Conservation (phyloP, 2,797 vertebrate genomes). For the Protonibea diacanthus region DNA sequence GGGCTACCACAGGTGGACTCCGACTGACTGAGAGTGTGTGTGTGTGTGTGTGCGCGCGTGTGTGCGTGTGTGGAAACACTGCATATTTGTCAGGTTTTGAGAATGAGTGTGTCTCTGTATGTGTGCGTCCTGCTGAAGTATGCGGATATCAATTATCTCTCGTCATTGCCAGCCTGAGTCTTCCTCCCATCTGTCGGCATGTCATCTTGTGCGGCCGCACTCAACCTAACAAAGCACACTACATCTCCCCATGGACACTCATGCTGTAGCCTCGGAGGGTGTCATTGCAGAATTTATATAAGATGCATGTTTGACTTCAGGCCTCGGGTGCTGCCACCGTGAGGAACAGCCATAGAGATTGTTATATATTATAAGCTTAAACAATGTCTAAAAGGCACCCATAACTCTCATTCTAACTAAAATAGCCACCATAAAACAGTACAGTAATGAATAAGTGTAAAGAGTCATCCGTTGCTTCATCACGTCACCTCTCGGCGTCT, state of each 20-base stretch:
- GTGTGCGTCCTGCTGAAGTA: constrained; percentile 43
- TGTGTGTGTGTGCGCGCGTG: not conserved
- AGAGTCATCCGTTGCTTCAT: constrained; percentile 46
- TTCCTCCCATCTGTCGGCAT: constrained; percentile 64
- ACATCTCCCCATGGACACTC: constrained; percentile 35
- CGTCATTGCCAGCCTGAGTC: constrained; percentile 50
- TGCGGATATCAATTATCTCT: constrained; percentile 70
- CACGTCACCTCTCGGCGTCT: constrained; percentile 32
- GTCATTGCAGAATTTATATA: constrained; percentile 26
- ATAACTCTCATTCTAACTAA: constrained; percentile 31
- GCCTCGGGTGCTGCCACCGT: not conserved
- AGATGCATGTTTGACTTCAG: constrained; percentile 7
- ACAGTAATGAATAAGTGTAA: constrained; percentile 62
- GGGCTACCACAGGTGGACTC: constrained; percentile 17
- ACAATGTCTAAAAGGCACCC: constrained; percentile 20
- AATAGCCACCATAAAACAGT: constrained; percentile 40
- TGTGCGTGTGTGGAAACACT: not conserved
- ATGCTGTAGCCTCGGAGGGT: not conserved
- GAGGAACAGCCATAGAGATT: constrained; percentile 10
- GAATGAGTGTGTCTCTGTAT: constrained; percentile 15
- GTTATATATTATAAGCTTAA: constrained; percentile 25
- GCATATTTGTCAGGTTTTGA: constrained; percentile 18
- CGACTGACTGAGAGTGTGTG: not conserved
- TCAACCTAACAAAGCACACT: constrained; percentile 49
- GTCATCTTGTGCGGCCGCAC: constrained; percentile 56